A percentile compares a stretch with the other conserved stretches of the same genome.
Conservation (phyloP, 2,797 vertebrate genomes). For the Gymnothorax reevesii region DNA sequence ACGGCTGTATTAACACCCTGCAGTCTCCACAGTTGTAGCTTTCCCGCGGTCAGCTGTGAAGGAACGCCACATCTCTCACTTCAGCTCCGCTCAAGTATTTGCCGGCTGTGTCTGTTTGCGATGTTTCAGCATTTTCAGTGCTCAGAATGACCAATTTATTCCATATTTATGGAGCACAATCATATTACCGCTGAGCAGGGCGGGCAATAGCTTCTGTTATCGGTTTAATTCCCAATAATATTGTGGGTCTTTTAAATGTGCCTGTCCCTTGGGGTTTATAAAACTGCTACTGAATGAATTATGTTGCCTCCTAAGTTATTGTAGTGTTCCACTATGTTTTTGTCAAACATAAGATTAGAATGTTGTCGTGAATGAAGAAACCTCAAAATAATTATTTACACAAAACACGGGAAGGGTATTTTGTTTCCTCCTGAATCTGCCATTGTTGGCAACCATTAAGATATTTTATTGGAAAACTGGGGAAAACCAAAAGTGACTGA, state of each 20-base stretch:
- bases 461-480: neutral
- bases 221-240: constrained; percentile 42
- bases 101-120: neutral
- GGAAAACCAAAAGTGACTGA: neutral
- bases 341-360: constrained; percentile 57
- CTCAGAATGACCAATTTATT: constrained; percentile 31
- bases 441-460: neutral
- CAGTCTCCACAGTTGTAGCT: constrained; percentile 51
- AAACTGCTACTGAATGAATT: constrained; percentile 59
- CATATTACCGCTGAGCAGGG: constrained; percentile 30
- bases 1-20: constrained; percentile 41
- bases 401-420: constrained; percentile 31
- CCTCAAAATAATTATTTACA: constrained; percentile 58
- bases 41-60: constrained; percentile 48
- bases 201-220: constrained; percentile 23
- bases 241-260: neutral
- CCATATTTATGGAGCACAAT: constrained; percentile 45
- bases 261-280: constrained; percentile 40
- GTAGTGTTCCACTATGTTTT: constrained; percentile 56
- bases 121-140: constrained; percentile 28
- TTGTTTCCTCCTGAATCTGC: neutral
- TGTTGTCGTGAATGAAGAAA: constrained; percentile 44
- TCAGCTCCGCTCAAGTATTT: neutral
- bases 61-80: constrained; percentile 40
- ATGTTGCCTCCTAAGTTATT: constrained; percentile 56